phyloP scores from a whole-genome alignment of 2,888 invertebrate species.

The Dicranocentrus wangi region DNA sequence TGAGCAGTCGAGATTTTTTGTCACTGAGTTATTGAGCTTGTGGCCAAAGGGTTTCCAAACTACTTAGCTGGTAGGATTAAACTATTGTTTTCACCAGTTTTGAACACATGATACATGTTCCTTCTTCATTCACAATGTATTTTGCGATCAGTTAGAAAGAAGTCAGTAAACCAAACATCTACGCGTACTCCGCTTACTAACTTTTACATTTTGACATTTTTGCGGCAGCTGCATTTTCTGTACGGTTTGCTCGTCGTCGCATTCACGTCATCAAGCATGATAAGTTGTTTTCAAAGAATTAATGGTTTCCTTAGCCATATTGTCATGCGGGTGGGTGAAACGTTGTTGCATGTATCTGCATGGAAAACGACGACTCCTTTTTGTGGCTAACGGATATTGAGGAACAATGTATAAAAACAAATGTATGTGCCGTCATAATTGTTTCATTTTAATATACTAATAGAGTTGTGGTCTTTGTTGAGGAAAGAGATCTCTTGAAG shows the following conservation, averaged over 20 bases:
- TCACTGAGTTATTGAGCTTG: slow-evolving; percentile 44
- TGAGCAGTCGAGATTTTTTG: slow-evolving; percentile 19
- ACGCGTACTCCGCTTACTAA: neutral
- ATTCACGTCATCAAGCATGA: slow-evolving; percentile 2
- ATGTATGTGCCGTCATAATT: no score
- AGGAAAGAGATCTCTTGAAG: slow-evolving; percentile 25
- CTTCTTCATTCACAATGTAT: no score
- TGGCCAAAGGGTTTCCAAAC: slow-evolving; percentile 35
- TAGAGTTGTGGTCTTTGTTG: slow-evolving; percentile 53
- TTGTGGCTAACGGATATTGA: neutral
- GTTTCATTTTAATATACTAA: slow-evolving; percentile 28
- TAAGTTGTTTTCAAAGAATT: slow-evolving; percentile 44
- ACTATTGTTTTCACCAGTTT: slow-evolving; percentile 17
- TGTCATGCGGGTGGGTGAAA: slow-evolving; percentile 47
- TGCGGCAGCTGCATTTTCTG: slow-evolving; percentile 34
- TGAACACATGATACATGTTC: no score
- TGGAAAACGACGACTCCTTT: slow-evolving; percentile 20
- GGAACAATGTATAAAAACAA: neutral
- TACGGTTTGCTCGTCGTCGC: no score
- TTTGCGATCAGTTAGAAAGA: no score
- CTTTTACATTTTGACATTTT: neutral
- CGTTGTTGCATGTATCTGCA: slow-evolving; percentile 23
- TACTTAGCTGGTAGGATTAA: slow-evolving; percentile 16
- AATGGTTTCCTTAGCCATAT: slow-evolving; percentile 36
- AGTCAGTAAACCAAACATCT: no score